Base-by-base conservation (phyloP, 2,113 vertebrate genomes). In the Eclectus roratus region DNA sequence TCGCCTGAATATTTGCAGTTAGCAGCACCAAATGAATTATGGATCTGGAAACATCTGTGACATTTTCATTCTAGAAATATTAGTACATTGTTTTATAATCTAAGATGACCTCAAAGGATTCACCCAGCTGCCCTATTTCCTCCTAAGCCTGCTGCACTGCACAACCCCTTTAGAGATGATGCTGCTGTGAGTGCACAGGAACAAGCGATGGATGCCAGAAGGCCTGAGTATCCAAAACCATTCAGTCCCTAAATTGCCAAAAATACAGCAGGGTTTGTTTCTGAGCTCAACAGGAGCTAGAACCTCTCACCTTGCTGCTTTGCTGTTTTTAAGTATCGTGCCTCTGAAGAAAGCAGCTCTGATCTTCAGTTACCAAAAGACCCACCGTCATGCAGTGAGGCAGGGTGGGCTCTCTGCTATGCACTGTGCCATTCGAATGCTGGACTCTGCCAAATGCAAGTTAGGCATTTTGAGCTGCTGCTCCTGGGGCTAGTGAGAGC, bases 371-470 rank as follows among this genome's bases (percentile, higher is more conserved):
- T 58, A 35, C 20, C 9, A 58, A 58, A 58, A 58, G 56, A 58
- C 56, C 21, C 56, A 35, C 56, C 35, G 33, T 35, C 33, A 35
- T 24, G 21, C 33, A 58, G 56, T 35, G 33, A 24, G 13, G 56
- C 33, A 58, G 56, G 56, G 14, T 58, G 56, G 33, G 56, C 33
- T 58, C 13, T 35, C 56, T 35, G 56, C 33, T 58, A 15, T 58
- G 21, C 28, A 20, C 12, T 16, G 11, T 0, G 0, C 24, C n/a
- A 20, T 5, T 28, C 28, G 16, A 66, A 23, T 14, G 20, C 14
- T 41, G n/a, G 25, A 24, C 25, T 44, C 39, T 43, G 44, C 16
- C 73, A 43, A 73, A 56, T 6, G 19, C 20, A 39, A 16, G 23
- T 39, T 25, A 17, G 41, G 33, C 29, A 25, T 15, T 23, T 44